Percentiles rank a stretch among this genome's conserved stretches.
Conservation (phyloP, 1,140 invertebrate species). For the Whitmania pigra region DNA sequence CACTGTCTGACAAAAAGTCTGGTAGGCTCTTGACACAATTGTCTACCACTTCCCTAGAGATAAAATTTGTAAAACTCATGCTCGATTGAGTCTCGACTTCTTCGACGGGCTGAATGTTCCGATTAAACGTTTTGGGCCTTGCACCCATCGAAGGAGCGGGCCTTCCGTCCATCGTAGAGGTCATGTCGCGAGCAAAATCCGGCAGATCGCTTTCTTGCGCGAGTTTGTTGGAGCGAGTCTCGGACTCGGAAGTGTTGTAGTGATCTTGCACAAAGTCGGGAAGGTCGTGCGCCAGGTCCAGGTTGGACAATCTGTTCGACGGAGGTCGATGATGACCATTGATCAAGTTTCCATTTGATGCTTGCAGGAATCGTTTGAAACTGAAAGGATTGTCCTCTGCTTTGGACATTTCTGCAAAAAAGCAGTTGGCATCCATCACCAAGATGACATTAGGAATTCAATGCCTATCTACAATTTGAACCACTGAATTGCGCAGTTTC, state of each 20-base stretch:
- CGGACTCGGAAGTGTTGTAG: conserved; percentile 22
- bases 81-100: background rate
- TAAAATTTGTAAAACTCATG: background rate
- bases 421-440: too few relatives aligned
- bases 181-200: conserved; percentile 28
- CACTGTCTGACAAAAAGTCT: conserved; percentile 35
- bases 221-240: background rate
- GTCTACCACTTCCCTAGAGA: background rate
- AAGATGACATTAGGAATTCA: too few relatives aligned
- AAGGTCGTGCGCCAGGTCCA: conserved; percentile 32
- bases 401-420: background rate
- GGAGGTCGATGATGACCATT: conserved; percentile 11
- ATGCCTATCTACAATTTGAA: too few relatives aligned
- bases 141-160: background rate
- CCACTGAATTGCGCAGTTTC: too few relatives aligned
- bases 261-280: conserved; percentile 39
- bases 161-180: background rate
- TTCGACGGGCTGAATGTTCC: background rate
- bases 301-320: conserved; percentile 19
- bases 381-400: conserved; percentile 36
- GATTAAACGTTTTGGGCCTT: background rate
- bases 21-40: conserved; percentile 27
- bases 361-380: conserved; percentile 36
- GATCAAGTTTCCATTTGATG: conserved; percentile 11
- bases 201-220: conserved; percentile 26